phyloP scores from a whole-genome alignment of 2,113 vertebrate genomes.

The Cnemophilus loriae region DNA sequence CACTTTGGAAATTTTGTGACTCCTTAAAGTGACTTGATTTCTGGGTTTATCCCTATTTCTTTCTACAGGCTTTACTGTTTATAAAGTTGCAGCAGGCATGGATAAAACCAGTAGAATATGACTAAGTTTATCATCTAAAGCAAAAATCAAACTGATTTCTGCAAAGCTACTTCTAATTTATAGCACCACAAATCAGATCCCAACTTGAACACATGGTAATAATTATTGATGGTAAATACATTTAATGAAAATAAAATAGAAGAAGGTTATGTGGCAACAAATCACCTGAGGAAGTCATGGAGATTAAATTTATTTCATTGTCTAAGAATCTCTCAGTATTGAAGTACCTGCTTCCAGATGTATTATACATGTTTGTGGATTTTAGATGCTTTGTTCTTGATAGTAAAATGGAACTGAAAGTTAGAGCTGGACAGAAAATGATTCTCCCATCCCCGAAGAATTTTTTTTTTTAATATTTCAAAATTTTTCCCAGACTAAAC shows the following conservation, averaged over 20 bases:
- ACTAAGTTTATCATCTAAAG: neutral
- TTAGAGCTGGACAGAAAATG: neutral
- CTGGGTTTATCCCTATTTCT: neutral
- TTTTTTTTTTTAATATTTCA: neutral
- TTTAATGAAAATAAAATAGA: neutral
- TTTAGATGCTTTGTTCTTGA: neutral
- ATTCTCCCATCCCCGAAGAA: conserved; percentile 2
- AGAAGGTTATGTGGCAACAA: neutral
- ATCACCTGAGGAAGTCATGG: neutral
- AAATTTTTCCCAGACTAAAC: conserved; percentile 5
- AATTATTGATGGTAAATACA: conserved; percentile 7
- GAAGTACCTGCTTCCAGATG: conserved; percentile 23
- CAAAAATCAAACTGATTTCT: neutral
- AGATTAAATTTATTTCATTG: conserved; percentile 26
- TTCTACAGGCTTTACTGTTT: neutral
- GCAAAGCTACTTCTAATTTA: conserved; percentile 7
- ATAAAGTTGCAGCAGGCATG: neutral
- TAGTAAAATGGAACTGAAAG: neutral
- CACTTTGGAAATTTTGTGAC: neutral
- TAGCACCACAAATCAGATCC: neutral
- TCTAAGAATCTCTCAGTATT: neutral
- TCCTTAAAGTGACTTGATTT: neutral
- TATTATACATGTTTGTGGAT: neutral
- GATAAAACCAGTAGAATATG: neutral
- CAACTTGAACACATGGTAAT: neutral